phyloP scores from a whole-genome alignment of 2,888 invertebrate genomes.

The Cacoxenus indagator region DNA sequence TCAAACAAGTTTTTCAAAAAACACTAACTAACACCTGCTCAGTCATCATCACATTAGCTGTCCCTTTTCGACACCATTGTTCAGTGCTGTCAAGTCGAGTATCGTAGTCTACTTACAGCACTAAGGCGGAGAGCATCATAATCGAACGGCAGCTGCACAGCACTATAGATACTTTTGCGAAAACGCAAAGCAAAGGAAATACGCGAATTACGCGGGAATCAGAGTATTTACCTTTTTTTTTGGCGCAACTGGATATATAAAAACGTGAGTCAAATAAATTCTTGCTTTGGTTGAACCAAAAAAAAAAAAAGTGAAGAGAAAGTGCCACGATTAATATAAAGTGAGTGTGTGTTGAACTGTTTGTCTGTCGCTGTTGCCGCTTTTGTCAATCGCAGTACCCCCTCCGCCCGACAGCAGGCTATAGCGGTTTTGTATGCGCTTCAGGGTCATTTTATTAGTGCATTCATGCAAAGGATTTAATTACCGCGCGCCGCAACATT shows the following conservation, averaged over 20 bases:
- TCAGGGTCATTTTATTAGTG: conserved; percentile 17
- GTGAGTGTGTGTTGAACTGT: no score
- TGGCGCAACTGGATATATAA: conserved; percentile 8
- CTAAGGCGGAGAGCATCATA: no score
- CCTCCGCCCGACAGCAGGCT: not conserved
- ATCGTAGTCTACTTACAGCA: no score
- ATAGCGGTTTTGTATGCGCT: not conserved
- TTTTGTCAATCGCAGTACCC: not conserved
- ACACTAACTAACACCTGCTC: no score
- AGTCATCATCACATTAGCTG: no score
- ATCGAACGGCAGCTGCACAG: no score
- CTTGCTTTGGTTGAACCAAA: no score
- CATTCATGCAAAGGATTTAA: not conserved
- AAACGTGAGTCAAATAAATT: conserved; percentile 6
- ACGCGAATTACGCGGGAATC: conserved; percentile 18
- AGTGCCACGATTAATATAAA: no score
- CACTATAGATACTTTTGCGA: not conserved
- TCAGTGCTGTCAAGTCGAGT: no score
- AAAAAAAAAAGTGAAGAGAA: not conserved
- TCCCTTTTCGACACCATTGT: no score
- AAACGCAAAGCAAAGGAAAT: conserved; percentile 16
- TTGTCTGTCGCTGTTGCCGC: no score
- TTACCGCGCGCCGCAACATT: not conserved
- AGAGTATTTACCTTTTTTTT: conserved; percentile 3
- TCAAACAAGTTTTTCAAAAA: no score